Evolutionary conservation across 1,140 invertebrate genomes (phyloP), one percentile per base, ranked within the genome.

Genomic region (Capitella teleta): DNA sequence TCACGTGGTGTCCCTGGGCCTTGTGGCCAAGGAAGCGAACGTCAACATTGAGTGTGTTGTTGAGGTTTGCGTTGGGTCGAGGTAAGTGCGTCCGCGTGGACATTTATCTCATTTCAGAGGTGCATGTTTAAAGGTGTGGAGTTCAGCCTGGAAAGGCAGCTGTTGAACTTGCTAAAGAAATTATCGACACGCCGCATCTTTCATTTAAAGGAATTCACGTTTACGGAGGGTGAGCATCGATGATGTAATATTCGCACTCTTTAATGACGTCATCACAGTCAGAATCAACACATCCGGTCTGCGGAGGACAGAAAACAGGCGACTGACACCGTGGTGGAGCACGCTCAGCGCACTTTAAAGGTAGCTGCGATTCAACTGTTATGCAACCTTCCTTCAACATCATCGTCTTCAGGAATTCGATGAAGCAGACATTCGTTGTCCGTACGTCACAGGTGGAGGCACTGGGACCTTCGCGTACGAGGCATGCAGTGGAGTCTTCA

Each of bases 361-460:
- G 32, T 10, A 34, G 16, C 16, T 16, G 16, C 32, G 10, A 12
- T 34, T 34, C 16, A 34, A 1, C 10, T 34, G 10, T 34, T 10
- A 34, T 12, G 10, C 32, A 34, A 16, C 10, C 32, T 34, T 10
- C 16, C 16, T 34, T 3, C 41, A 0, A 6, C 21, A 6, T 37
- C 4, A 18, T 2, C 21, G 6, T 37, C 4, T 41, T 2, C 55
- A 59, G 57, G 57, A 52, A 12, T 26, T 59, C 36, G 46, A 41
- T 30, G 41, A 45, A 6, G 32, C 28, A 14, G 57, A 48, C 4
- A 43, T 59, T 10, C 36, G 47, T 1, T 59, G 57, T 42, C 19
- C 21, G 16, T 59, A 59, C 50, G 51, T 59, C 16, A 59, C 57
- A 16, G 57, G 57, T 12, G 57, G 52, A 26, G 57, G 57, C 1